Evolutionary conservation across 2,797 vertebrate species (phyloP), one percentile per base, ranked within the genome.

Genomic region (Eospalax fontanierii): DNA sequence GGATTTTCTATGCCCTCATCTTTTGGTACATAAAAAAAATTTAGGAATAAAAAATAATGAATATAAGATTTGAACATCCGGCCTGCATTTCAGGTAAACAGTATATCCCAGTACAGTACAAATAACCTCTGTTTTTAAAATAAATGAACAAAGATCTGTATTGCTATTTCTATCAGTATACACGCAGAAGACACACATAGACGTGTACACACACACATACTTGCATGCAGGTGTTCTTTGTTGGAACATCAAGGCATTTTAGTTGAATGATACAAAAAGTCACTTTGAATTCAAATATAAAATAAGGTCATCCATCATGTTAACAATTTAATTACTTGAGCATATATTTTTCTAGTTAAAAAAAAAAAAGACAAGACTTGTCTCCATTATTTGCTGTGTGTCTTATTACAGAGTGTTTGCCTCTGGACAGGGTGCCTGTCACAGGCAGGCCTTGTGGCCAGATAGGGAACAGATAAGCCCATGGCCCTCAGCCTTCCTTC

Each of bases 291-390:
- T 99, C 98, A 99, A 98, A 98, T 98, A 98, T 98, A 98, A 99
- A 99, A 99, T 99, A 98, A 98, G 98, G 96, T 98, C 98, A 99
- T 99, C 99, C 99, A 99, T 99, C 99, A 99, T 99, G 99, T 99
- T 99, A 99, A 99, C 99, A 99, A 99, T 99, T 99, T 99, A 99
- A 99, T 99, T 99, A 99, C 99, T 98, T 98, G 93, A 96, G 98
- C 99, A 99, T 99, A 99, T 99, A 73, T 99, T 99, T 79, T 99
- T 99, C 98, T 98, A 98, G 98, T 66, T 93, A 98, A 98, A 96
- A 98, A 97, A 1, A 40, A 81, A 40, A 33, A 12, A 14, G 50
- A 50, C 21, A 70, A 50, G 46, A 54, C 10, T 2, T 21, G 12
- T 22, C 91, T 38, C 96, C 98, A 98, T 99, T 99, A 98, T 98